Conservation (phyloP, 2,113 vertebrate genomes). For the Felis chaus region DNA sequence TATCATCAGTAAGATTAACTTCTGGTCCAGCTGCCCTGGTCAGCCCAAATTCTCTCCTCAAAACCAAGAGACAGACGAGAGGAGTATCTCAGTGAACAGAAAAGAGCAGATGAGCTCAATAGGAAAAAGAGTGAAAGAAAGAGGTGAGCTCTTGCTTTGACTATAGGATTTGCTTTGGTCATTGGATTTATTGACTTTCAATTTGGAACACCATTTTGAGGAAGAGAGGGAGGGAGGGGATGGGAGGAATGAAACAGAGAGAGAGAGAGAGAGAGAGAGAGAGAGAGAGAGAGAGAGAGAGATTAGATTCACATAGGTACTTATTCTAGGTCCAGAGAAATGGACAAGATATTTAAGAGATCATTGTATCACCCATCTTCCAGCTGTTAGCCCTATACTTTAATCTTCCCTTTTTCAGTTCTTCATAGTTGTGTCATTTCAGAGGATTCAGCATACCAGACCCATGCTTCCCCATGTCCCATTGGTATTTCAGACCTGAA, state of each 20-base stretch:
- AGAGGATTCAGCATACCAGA: not conserved
- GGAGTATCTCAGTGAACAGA: not conserved
- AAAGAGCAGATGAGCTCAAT: not conserved
- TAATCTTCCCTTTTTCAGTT: slow-evolving; percentile 11
- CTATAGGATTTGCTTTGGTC: slow-evolving; percentile 39
- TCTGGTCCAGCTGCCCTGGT: not conserved
- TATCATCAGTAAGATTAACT: slow-evolving; percentile 20
- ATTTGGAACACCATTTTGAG: not conserved
- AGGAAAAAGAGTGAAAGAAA: slow-evolving; percentile 3
- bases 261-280: not conserved
- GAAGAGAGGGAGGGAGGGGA: not conserved
- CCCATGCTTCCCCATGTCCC: not conserved
- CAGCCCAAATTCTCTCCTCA: not conserved
- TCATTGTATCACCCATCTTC: slow-evolving; percentile 36
- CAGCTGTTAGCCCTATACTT: not conserved
- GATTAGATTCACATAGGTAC: not conserved
- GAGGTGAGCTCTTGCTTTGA: slow-evolving; percentile 31
- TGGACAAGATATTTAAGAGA: slow-evolving; percentile 18
- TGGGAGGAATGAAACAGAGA: not conserved
- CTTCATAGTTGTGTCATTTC: not conserved
- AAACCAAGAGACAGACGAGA: slow-evolving; percentile 19
- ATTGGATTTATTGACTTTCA: slow-evolving; percentile 54
- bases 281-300: not conserved
- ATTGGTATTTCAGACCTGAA: not conserved
- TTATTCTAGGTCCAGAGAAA: slow-evolving; percentile 52